Percentiles rank a stretch among this genome's conserved stretches.
Evolutionary conservation across 2,888 invertebrate genomes (phyloP).

Genomic region (Leuctra nigra): DNA sequence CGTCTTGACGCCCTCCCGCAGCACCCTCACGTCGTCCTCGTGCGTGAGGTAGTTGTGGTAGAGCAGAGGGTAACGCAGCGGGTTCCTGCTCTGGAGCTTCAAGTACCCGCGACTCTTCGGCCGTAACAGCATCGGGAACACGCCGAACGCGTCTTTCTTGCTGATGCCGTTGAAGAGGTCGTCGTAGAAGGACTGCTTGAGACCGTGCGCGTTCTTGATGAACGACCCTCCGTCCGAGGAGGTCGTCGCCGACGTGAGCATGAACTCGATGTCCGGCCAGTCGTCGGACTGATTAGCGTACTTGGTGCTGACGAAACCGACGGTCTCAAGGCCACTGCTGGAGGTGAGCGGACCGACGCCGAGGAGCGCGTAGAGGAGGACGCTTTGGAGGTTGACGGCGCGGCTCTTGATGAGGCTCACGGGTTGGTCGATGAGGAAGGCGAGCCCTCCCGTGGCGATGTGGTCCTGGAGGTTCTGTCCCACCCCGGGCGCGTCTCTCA

Average conservation of each 20-base stretch:
- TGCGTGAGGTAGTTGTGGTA: slow-evolving; percentile 89
- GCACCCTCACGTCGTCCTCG: slow-evolving; percentile 72
- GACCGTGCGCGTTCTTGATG: slow-evolving; percentile 71
- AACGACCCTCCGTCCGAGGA: slow-evolving; percentile 67
- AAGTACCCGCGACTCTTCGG: slow-evolving; percentile 56
- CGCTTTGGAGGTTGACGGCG: slow-evolving; percentile 75
- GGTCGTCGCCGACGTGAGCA: slow-evolving; percentile 77
- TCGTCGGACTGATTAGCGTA: slow-evolving; percentile 80
- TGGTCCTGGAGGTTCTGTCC: slow-evolving; percentile 86
- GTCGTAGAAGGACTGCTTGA: slow-evolving; percentile 74
- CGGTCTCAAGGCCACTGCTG: slow-evolving; percentile 78
- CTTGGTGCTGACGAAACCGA: slow-evolving; percentile 82
- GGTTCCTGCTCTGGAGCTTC: slow-evolving; percentile 49
- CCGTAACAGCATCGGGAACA: slow-evolving; percentile 84
- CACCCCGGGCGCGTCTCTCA: slow-evolving; percentile 46
- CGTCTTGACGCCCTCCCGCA: slow-evolving; percentile 82
- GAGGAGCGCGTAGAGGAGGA: slow-evolving; percentile 73
- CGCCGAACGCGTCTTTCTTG: slow-evolving; percentile 68
- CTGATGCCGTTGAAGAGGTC: slow-evolving; percentile 65
- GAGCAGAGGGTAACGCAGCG: slow-evolving; percentile 73
- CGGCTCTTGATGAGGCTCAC: slow-evolving; percentile 73
- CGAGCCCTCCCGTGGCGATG: slow-evolving; percentile 77
- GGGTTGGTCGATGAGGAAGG: slow-evolving; percentile 73
- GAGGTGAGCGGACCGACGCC: slow-evolving; percentile 84
- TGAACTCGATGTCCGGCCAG: slow-evolving; percentile 89